Evolutionary conservation across 2,113 vertebrate genomes (phyloP).

Genomic region (Parus major): DNA sequence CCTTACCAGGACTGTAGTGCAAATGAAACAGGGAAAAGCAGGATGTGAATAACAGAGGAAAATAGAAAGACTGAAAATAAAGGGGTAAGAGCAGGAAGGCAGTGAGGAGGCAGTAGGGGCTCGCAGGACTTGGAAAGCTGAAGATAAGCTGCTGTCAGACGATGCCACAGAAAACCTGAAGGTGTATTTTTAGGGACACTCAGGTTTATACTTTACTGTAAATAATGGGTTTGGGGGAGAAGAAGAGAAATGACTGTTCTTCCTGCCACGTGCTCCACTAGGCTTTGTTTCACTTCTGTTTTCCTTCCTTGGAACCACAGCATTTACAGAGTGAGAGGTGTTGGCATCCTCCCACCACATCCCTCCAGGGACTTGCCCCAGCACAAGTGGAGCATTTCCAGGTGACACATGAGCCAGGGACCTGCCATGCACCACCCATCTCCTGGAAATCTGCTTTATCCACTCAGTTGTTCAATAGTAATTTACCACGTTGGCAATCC

Average conservation of each 20-base stretch:
- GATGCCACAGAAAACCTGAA: background rate
- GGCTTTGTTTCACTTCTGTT: slow-evolving; percentile 2
- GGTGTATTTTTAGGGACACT: slow-evolving; percentile 15
- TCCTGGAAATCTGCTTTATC: background rate
- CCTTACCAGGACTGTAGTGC: background rate
- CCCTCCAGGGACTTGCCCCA: background rate
- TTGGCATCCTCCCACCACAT: background rate
- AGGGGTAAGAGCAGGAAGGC: background rate
- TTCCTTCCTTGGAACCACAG: background rate
- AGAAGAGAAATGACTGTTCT: background rate
- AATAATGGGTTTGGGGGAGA: background rate
- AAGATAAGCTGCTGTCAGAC: background rate
- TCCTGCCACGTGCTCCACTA: background rate
- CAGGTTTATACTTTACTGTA: slow-evolving; percentile 12
- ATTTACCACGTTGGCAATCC: background rate
- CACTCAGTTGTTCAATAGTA: background rate
- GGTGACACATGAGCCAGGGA: background rate
- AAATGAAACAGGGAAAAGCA: background rate
- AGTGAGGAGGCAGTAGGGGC: background rate
- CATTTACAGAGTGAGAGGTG: background rate
- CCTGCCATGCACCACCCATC: rapidly evolving
- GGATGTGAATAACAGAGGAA: background rate
- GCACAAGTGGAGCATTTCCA: rapidly evolving
- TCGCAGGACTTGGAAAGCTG: rapidly evolving
- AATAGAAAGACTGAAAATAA: background rate